phyloP scores from a whole-genome alignment of 1,140 invertebrate species.

The Amphibalanus amphitrite region DNA sequence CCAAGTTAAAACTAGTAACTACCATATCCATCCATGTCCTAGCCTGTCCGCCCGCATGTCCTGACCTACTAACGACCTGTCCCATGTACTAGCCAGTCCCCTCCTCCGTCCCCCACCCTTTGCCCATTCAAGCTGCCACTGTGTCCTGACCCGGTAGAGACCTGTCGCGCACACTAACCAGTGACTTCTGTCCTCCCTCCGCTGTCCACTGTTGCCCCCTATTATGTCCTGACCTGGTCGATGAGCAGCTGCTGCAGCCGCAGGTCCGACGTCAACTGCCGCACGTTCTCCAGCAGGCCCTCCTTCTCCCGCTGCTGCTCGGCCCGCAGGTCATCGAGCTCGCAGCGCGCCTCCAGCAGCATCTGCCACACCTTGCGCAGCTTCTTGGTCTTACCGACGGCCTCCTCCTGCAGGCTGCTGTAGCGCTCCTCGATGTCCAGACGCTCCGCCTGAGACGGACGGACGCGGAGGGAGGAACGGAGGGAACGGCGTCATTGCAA shows the following conservation, averaged over 20 bases:
- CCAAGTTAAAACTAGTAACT: too few relatives aligned
- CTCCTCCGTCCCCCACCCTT: conserved; percentile 86
- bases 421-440: conserved; percentile 94
- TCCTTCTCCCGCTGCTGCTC: conserved; percentile 96
- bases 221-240: conserved; percentile 35
- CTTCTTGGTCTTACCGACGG: conserved; percentile 77
- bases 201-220: too few relatives aligned
- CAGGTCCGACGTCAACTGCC: conserved; percentile 75
- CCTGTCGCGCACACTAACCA: too few relatives aligned
- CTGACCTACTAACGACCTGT: too few relatives aligned
- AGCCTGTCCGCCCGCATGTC: too few relatives aligned
- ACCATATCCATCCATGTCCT: too few relatives aligned
- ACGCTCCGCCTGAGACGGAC: conserved; percentile 72
- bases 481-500: too few relatives aligned
- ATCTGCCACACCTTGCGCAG: conserved; percentile 70
- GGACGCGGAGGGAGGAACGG: too few relatives aligned
- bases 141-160: too few relatives aligned
- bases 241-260: conserved; percentile 66
- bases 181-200: too few relatives aligned
- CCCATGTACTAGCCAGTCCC: too few relatives aligned
- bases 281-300: conserved; percentile 75
- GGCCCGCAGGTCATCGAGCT: conserved; percentile 69
- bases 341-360: conserved; percentile 62
- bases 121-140: too few relatives aligned
- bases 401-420: conserved; percentile 82